These are phyloP conservation scores for Tricholauxania praeusta DNA, from an alignment of 2,888 invertebrate genomes.

Conservation along the genomic window DNA sequence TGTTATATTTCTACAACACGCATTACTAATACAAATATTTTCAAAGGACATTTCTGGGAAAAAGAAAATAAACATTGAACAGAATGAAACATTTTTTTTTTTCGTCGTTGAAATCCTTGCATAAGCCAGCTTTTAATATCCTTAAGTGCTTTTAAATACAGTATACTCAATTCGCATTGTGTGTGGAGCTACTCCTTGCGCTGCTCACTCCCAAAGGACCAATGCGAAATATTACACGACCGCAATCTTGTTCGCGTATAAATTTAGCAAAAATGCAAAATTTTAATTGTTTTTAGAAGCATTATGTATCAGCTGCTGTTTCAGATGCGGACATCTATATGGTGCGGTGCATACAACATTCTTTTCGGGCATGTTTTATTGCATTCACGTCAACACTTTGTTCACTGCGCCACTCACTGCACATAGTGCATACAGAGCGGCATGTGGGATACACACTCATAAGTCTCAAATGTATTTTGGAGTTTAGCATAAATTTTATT, in stretches of 20 bases:
- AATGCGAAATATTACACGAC: slow-evolving; percentile 31
- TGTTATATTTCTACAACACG: no score
- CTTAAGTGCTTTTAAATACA: slow-evolving; percentile 22
- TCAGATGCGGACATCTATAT: neutral
- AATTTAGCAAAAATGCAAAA: slow-evolving; percentile 37
- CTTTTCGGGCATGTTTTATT: slow-evolving; percentile 42
- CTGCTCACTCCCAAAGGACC: neutral
- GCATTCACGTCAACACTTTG: slow-evolving; percentile 43
- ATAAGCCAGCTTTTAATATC: slow-evolving; percentile 13
- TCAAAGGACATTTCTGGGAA: no score
- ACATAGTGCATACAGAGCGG: no score
- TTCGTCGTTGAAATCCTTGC: no score
- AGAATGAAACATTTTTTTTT: no score
- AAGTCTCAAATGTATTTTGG: slow-evolving; percentile 8
- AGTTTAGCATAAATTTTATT: slow-evolving; percentile 33
- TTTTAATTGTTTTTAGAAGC: slow-evolving; percentile 34
- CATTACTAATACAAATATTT: no score
- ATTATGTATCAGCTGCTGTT: slow-evolving; percentile 23
- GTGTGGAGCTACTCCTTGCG: neutral
- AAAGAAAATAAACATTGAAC: no score
- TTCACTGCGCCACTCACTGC: no score
- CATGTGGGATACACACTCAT: no score
- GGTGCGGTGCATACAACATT: slow-evolving; percentile 8
- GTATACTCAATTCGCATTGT: neutral
- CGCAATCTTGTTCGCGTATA: slow-evolving; percentile 36